Evolutionary conservation across 2,113 vertebrate genomes (phyloP).

Genomic region (Tautogolabrus adspersus): DNA sequence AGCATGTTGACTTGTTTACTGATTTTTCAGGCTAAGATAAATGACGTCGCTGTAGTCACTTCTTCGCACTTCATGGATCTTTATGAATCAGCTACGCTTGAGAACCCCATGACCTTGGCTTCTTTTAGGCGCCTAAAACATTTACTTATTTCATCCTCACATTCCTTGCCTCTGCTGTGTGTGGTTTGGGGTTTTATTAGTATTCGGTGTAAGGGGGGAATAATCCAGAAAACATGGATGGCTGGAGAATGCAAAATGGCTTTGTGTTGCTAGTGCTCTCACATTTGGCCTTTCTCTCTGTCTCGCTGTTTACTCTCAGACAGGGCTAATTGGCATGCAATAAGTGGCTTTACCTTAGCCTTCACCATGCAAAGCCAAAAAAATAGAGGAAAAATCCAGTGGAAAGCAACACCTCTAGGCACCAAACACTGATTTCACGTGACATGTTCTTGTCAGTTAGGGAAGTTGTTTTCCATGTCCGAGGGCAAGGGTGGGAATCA

Average conservation of each 20-base stretch:
- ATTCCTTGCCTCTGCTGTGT: background rate
- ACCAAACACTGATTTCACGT: constrained; percentile 23
- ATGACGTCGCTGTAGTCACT: constrained; percentile 7
- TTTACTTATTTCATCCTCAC: constrained; percentile 41
- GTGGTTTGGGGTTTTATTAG: constrained; percentile 32
- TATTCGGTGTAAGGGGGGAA: constrained; percentile 31
- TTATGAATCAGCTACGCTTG: background rate
- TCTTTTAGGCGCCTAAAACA: constrained; percentile 14
- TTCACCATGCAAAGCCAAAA: constrained; percentile 34
- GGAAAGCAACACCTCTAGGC: constrained; percentile 37
- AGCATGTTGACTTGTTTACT: constrained; percentile 16
- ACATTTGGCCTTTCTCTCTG: background rate
- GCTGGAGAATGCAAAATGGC: constrained; percentile 39
- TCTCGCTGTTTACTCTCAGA: constrained; percentile 36
- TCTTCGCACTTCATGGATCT: constrained; percentile 17
- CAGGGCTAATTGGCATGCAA: constrained; percentile 56
- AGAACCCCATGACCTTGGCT: constrained; percentile 38
- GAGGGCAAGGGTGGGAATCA: constrained; percentile 56
- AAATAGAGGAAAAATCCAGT: background rate
- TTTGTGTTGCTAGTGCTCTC: constrained; percentile 15
- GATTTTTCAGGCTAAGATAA: constrained; percentile 4
- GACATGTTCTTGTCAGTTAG: constrained; percentile 58
- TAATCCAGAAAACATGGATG: constrained; percentile 22
- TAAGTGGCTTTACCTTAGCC: constrained; percentile 13
- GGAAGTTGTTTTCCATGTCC: constrained; percentile 67